Evolutionary conservation across 2,113 vertebrate species (phyloP).

Genomic region (Syrrhaptes paradoxus): DNA sequence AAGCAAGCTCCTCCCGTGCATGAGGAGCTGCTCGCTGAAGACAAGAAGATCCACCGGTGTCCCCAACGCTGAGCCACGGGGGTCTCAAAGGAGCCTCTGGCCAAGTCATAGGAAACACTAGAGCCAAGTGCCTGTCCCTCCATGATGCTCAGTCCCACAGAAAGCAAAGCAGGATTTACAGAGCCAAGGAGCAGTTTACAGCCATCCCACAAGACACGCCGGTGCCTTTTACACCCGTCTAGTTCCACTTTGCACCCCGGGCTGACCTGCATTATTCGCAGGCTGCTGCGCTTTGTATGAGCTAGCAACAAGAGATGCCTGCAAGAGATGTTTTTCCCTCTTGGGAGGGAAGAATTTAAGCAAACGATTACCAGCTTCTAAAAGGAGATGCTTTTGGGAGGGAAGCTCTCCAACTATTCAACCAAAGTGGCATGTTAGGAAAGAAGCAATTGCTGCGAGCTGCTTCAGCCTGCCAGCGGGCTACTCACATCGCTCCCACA

Average conservation of each 20-base stretch:
- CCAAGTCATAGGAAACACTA: rapidly evolving
- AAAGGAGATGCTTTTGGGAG: not conserved
- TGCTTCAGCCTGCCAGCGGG: not conserved
- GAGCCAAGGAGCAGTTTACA: not conserved
- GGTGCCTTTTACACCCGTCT: not conserved
- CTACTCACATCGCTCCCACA: rapidly evolving
- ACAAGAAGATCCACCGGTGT: rapidly evolving
- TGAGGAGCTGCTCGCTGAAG: not conserved
- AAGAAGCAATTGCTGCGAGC: rapidly evolving
- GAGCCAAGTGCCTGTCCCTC: not conserved
- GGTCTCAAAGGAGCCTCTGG: not conserved
- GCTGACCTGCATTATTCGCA: not conserved
- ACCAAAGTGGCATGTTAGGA: rapidly evolving
- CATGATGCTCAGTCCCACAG: rapidly evolving
- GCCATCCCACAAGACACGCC: not conserved
- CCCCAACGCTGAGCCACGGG: rapidly evolving
- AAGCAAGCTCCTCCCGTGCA: rapidly evolving
- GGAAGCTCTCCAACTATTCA: not conserved
- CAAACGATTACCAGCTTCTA: not conserved
- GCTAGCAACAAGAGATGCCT: not conserved
- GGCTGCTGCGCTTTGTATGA: not conserved
- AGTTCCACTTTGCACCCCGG: not conserved
- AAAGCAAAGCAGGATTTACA: not conserved
- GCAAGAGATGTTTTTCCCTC: not conserved
- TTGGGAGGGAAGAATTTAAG: not conserved